Base-by-base conservation (phyloP, 1,140 invertebrate species). In the Coelopa frigida region DNA sequence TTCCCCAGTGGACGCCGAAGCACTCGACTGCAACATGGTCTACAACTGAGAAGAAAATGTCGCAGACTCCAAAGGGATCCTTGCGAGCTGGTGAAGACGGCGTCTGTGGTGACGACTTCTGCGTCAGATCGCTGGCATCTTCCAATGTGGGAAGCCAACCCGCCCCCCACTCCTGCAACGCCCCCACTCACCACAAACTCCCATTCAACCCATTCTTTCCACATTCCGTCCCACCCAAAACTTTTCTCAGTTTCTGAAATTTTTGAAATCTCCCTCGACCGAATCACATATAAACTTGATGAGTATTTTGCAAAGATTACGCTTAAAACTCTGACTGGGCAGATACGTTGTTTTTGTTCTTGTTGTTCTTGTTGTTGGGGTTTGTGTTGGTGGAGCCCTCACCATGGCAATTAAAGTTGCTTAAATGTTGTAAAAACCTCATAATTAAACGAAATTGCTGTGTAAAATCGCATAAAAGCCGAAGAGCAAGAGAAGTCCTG, bases 351-450 rank as follows among this genome's bases (percentile, higher is more conserved):
- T 7, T 15, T 17, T 7, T 12, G 22, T 43, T 32, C 32, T 43
- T 8, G 15, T 18, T 31, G 24, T 43, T 43, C 18, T 32, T 27
- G 24, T 18, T 43, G 17, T 22, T 43, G 15, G 14, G 18, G 15
- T 43, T 7, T 14, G 29, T 26, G 21, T 43, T 21, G 15, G 24
- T 27, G 29, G 27, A 14, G 21, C 17, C 41, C 21, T 27, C 22
- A 27, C 32, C 21, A n/a, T 27, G 18, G 27, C 41, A 43, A 43
- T 43, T 43, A 43, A 43, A 43, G 41, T 43, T 43, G 22, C 26
- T 43, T 18, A 32, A 43, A 43, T 43, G 41, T 43, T 27, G 29
- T 43, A 43, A 43, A 43, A 43, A 27, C 41, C 29, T 21, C 20
- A 29, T 21, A 43, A 43, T 43, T 27, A 43, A 43, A 27, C 20